Base-by-base conservation (phyloP, 2,888 invertebrate species). In the Sphaerophoria rueppellii region DNA sequence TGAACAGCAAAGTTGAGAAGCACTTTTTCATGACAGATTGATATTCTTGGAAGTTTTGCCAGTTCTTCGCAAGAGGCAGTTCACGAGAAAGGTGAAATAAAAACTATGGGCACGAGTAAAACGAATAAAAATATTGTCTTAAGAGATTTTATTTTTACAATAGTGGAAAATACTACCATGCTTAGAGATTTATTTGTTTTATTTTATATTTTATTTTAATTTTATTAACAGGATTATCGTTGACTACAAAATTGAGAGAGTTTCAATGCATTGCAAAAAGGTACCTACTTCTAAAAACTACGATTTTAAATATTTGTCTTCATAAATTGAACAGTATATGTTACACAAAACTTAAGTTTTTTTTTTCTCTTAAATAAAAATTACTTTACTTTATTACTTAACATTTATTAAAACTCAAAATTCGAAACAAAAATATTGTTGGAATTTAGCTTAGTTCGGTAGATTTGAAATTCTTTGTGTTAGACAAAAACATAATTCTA, bases 91-190 rank as follows among this genome's bases (percentile, higher is more conserved):
- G n/a, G n/a, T n/a, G n/a, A n/a, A n/a, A n/a, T n/a, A n/a, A n/a
- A n/a, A n/a, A n/a, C n/a, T n/a, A n/a, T n/a, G n/a, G n/a, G n/a
- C n/a, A n/a, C n/a, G n/a, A n/a, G n/a, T n/a, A n/a, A 78, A 82
- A 55, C 65, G 46, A 82, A 82, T 82, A 74, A 82, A 82, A 73
- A 37, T 78, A 78, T 54, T 67, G n/a, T 75, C 67, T 83, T 69
- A 65, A 83, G 63, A 85, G 80, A 67, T 75, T 85, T 85, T 81
- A 76, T 76, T 76, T 73, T 50, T 76, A 76, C 80, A 85, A 61
- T 72, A 67, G 76, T 85, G 83, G 76, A 81, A 81, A 81, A 76
- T 69, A 37, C 72, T 81, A 79, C 55, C 58, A 24, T 75, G 40
- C 74, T 85, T 67, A 50, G 37, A 50, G 52, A n/a, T 60, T 79